A percentile compares a stretch with the other conserved stretches of the same genome.
phyloP scores from a whole-genome alignment of 37 sponge, comb jelly and placozoan genomes.

The Eunapius fragilis region DNA sequence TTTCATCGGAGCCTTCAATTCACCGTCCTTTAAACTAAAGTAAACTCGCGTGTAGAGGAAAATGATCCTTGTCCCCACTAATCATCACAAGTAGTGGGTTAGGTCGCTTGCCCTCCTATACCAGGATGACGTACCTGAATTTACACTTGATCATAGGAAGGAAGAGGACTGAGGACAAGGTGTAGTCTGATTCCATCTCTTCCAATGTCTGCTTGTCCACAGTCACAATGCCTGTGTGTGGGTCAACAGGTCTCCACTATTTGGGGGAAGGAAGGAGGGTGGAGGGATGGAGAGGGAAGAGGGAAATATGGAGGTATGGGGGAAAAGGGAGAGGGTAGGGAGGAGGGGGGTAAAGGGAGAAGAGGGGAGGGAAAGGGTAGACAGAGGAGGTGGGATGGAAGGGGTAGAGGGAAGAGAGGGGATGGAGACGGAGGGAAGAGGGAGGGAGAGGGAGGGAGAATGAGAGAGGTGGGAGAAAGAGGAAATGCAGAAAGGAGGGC shows the following conservation, averaged over 20 bases:
- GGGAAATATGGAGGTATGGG: background rate
- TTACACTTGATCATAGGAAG: background rate
- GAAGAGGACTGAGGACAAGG: background rate
- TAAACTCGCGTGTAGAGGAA: too few relatives aligned
- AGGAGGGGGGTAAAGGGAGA: background rate
- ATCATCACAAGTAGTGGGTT: too few relatives aligned
- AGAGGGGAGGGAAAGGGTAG: background rate
- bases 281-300: background rate
- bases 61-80: too few relatives aligned
- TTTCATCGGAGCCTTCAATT: too few relatives aligned
- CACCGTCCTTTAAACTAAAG: too few relatives aligned
- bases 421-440: background rate
- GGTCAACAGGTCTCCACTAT: slow-evolving; percentile 40
- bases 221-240: slow-evolving; percentile 1
- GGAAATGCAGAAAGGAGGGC: too few relatives aligned
- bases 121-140: background rate
- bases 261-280: background rate
- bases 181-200: background rate
- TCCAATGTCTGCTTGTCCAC: background rate
- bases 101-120: too few relatives aligned
- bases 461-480: background rate
- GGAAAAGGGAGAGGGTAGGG: background rate
- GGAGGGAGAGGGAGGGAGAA: background rate
- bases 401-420: background rate
- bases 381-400: background rate